These are phyloP conservation scores for Limnephilus auricula DNA, from an alignment of 2,888 invertebrate genomes.

Conservation along the genomic window DNA sequence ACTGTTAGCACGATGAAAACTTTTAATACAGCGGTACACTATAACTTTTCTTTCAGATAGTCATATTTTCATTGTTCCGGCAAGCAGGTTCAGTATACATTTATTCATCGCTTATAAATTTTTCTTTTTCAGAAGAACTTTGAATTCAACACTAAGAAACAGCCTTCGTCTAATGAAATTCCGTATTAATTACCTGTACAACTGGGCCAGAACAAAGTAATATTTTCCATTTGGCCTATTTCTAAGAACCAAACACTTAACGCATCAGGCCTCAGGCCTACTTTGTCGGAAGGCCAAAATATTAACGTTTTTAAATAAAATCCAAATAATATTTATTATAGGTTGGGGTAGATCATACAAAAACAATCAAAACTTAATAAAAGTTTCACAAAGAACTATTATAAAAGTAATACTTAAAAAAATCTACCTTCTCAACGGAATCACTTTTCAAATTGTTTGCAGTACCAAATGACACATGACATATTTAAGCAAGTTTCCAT, in stretches of 20 bases:
- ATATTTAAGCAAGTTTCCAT: too few relatives aligned
- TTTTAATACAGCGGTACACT: not conserved
- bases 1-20: not conserved
- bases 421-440: too few relatives aligned
- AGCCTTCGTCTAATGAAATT: not conserved
- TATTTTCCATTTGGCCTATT: not conserved
- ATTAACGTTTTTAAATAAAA: too few relatives aligned
- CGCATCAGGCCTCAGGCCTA: too few relatives aligned
- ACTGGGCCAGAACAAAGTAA: not conserved
- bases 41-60: not conserved
- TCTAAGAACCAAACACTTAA: not conserved
- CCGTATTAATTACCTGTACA: not conserved
- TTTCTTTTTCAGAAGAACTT: not conserved
- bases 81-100: not conserved
- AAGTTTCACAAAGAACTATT: too few relatives aligned
- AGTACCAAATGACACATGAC: too few relatives aligned
- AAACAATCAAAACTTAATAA: too few relatives aligned
- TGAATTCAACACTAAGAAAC: not conserved
- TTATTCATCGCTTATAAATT: not conserved
- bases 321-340: too few relatives aligned
- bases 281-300: too few relatives aligned
- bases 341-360: too few relatives aligned
- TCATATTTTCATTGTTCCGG: not conserved
- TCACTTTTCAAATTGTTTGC: too few relatives aligned
- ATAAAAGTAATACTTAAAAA: too few relatives aligned